phyloP scores from a whole-genome alignment of 2,797 vertebrate species.

The Xiphorhynchus erythropygius region DNA sequence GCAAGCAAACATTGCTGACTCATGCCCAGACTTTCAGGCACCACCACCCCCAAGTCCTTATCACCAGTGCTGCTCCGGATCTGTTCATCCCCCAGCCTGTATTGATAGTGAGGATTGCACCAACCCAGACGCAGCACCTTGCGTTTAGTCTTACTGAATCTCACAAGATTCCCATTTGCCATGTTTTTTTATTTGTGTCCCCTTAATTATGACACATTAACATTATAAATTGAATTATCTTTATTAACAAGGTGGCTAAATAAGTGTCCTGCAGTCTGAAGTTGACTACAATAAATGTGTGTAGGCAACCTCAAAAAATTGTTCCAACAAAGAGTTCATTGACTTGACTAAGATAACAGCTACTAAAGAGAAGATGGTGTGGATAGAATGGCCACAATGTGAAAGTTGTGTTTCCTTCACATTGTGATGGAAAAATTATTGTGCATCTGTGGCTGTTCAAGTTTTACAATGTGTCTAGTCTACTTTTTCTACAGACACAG shows the following conservation, averaged over 20 bases:
- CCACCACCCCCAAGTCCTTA: background rate
- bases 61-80: background rate
- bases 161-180: background rate
- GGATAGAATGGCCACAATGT: background rate
- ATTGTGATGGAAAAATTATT: background rate
- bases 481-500: background rate
- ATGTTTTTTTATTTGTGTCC: background rate
- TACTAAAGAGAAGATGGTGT: background rate
- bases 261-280: background rate
- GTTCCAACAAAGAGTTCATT: background rate
- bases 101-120: background rate
- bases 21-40: too few relatives aligned
- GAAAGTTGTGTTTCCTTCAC: background rate
- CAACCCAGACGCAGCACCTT: background rate
- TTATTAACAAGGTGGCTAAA: background rate
- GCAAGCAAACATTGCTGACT: background rate
- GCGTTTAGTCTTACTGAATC: background rate
- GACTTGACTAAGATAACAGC: background rate
- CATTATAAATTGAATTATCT: background rate
- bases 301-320: background rate
- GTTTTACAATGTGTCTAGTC: background rate
- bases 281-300: background rate
- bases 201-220: background rate
- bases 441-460: background rate
- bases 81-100: background rate